A percentile compares a stretch with the other conserved stretches of the same genome.
Evolutionary conservation across 2,113 vertebrate genomes (phyloP).

Genomic region (Oreochromis tanganicae): DNA sequence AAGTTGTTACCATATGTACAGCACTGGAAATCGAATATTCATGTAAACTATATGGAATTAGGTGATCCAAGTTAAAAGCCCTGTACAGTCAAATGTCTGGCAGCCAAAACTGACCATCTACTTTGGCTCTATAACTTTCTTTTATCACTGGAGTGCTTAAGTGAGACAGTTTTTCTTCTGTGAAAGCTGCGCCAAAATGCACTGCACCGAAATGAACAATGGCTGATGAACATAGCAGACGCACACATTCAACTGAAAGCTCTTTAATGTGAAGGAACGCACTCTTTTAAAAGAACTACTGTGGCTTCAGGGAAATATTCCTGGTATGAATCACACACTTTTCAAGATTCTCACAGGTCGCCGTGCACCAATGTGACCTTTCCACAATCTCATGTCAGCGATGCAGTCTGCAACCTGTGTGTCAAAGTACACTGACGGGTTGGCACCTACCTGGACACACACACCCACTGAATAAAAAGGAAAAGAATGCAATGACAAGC

Average conservation of each 20-base stretch:
- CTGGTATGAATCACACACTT: constrained; percentile 49
- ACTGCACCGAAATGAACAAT: not conserved
- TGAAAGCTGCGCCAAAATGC: constrained; percentile 10
- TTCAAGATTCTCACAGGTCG: constrained; percentile 19
- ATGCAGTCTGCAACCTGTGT: not conserved
- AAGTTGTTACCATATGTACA: not conserved
- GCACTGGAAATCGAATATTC: not conserved
- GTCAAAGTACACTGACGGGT: constrained; percentile 19
- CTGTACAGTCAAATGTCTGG: not conserved
- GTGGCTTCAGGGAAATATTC: constrained; percentile 53
- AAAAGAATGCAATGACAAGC: constrained; percentile 42
- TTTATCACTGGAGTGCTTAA: not conserved
- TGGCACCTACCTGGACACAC: constrained; percentile 49
- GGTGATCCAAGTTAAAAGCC: not conserved
- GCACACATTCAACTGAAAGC: not conserved
- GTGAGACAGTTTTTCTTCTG: not conserved
- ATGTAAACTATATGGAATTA: not conserved
- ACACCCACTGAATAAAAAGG: constrained; percentile 42
- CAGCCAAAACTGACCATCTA: not conserved
- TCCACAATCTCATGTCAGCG: not conserved
- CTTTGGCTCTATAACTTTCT: not conserved
- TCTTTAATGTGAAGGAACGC: constrained; percentile 2
- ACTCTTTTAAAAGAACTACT: not conserved
- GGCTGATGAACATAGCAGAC: constrained; percentile 49
- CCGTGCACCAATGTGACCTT: constrained; percentile 5